Base-by-base conservation (phyloP, 2,797 vertebrate species). In the Microctenopoma lineatum region DNA sequence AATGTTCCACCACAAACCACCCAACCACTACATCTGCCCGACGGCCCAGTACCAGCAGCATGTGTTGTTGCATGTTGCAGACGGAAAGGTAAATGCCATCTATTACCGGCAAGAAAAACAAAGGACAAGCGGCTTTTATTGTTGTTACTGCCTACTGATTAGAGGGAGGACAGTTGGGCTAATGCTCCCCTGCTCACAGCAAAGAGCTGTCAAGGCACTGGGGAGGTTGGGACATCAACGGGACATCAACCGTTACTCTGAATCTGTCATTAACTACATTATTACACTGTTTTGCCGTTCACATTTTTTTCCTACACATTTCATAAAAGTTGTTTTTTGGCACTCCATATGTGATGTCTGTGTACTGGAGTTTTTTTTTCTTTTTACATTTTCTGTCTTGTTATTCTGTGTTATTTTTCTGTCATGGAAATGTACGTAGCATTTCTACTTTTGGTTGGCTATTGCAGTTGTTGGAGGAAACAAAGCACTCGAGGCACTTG, bases 401-500 rank as follows among this genome's bases (percentile, higher is more conserved):
- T 75, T 75, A 42, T 77, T 68, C 26, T 72, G 75, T 84, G 51
- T 73, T 61, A 16, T 80, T 73, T 76, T 81, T 73, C 73, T 74
- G 42, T 75, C 21, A 61, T 77, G 32, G 59, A 78, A 66, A 71
- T 63, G 63, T 81, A 79, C 80, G 75, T 78, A 72, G 68, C 53
- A 2, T 77, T 83, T 81, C 64, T 67, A 44, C 65, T 80, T 44
- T 73, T 68, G 59, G 44, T 80, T 76, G 73, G 70, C 59, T 65
- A 58, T 80, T 75, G 64, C 63, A 66, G 61, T 72, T 74, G 41
- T 73, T 64, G 69, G 66, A 81, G 57, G 66, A 50, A 72, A 73
- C 63, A 61, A 79, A 73, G 73, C 81, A 84, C 76, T 85, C 1
- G n/a, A 87, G 80, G 78, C 86, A 90, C 86, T 91, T 88, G 73